These are phyloP conservation scores for Tillus elongatus DNA, from an alignment of 2,888 invertebrate genomes.

Conservation along the genomic window DNA sequence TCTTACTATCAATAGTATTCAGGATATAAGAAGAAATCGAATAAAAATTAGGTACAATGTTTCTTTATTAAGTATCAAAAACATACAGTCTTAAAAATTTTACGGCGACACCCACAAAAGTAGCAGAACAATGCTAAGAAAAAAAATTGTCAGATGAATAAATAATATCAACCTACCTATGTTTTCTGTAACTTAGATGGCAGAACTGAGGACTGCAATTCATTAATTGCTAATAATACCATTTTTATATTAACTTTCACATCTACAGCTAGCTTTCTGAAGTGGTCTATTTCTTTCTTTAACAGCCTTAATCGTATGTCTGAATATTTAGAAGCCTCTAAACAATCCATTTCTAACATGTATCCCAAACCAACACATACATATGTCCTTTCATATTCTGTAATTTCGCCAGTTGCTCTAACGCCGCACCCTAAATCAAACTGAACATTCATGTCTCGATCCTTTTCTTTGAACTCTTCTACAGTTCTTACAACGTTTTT, in stretches of 20 bases:
- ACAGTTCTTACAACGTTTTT: slow-evolving; percentile 30
- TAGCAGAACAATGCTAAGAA: no score
- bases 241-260: slow-evolving; percentile 40
- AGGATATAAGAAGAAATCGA: no score
- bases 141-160: no score
- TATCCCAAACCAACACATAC: slow-evolving; percentile 36
- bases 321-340: slow-evolving; percentile 38
- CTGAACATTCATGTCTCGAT: slow-evolving; percentile 29
- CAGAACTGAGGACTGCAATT: no score
- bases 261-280: slow-evolving; percentile 35
- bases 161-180: no score
- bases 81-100: no score
- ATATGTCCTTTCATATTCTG: slow-evolving; percentile 30
- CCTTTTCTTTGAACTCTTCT: slow-evolving; percentile 30
- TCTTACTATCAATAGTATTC: no score
- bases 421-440: slow-evolving; percentile 29
- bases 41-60: no score
- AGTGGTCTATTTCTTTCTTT: slow-evolving; percentile 36
- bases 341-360: slow-evolving; percentile 36
- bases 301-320: slow-evolving; percentile 34
- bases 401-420: slow-evolving; percentile 29
- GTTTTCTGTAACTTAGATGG: no score
- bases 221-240: slow-evolving; percentile 37
- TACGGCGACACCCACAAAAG: no score
- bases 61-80: no score